Conservation (phyloP, 2,797 vertebrate species). For the Acipenser oxyrinchus region DNA sequence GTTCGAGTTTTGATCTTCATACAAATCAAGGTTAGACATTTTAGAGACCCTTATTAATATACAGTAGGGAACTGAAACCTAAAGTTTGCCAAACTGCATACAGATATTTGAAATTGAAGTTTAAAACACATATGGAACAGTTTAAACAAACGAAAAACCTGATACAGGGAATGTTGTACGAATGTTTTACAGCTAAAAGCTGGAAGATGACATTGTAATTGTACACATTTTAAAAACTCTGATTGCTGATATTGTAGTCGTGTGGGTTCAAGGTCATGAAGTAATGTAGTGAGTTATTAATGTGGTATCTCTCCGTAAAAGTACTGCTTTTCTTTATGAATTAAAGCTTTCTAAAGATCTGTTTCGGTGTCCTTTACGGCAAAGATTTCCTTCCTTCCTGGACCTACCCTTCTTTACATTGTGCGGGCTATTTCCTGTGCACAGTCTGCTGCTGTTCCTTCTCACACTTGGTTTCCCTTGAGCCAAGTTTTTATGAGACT, state of each 20-base stretch:
- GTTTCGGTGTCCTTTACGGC: conserved; percentile 46
- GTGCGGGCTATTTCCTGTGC: conserved; percentile 61
- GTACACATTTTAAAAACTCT: too few relatives aligned
- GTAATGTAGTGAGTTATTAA: too few relatives aligned
- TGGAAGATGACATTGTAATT: too few relatives aligned
- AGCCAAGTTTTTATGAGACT: too few relatives aligned
- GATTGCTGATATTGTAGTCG: too few relatives aligned
- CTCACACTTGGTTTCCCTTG: conserved; percentile 2
- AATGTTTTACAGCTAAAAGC: too few relatives aligned
- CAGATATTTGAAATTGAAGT: neutral
- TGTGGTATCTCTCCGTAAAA: neutral
- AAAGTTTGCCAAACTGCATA: too few relatives aligned
- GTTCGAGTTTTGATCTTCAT: neutral
- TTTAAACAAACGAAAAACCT: neutral
- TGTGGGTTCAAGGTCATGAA: too few relatives aligned
- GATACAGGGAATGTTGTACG: too few relatives aligned
- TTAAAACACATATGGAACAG: neutral
- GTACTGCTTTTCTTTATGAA: neutral
- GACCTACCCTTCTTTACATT: conserved; percentile 68
- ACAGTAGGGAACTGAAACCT: too few relatives aligned
- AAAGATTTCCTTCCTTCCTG: conserved; percentile 71
- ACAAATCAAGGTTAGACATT: too few relatives aligned
- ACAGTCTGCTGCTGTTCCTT: conserved; percentile 10
- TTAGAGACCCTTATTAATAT: too few relatives aligned
- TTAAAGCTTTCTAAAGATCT: conserved; percentile 34